These are phyloP conservation scores for Tangara arthus DNA, from an alignment of 2,797 vertebrate genomes.

Conservation along the genomic window DNA sequence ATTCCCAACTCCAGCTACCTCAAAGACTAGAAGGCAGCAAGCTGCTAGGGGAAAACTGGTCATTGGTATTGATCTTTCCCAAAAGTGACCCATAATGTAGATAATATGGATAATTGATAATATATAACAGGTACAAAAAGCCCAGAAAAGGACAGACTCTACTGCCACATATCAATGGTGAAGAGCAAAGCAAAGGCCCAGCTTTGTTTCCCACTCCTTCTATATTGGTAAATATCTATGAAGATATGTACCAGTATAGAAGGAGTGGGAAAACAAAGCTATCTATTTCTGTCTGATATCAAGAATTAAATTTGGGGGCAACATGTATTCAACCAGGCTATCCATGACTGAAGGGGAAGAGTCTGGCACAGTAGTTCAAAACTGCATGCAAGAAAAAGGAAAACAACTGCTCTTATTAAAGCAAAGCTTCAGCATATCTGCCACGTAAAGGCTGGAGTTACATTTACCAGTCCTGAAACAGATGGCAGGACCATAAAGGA, in stretches of 20 bases:
- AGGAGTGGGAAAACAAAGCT: too few relatives aligned
- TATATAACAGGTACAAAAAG: background rate
- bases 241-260: background rate
- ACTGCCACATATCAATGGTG: background rate
- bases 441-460: background rate
- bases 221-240: background rate
- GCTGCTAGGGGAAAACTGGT: background rate
- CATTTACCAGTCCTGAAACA: background rate
- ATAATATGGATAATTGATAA: accelerated
- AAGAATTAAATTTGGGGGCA: background rate
- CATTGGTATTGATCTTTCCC: background rate
- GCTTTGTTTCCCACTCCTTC: background rate
- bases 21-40: background rate
- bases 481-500: background rate
- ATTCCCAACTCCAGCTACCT: background rate
- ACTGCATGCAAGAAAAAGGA: background rate
- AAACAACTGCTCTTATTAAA: background rate
- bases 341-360: background rate
- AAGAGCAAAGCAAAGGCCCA: background rate
- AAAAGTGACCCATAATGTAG: background rate
- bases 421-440: background rate
- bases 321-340: background rate
- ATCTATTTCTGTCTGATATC: background rate
- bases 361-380: background rate
- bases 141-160: background rate